Base-by-base conservation (phyloP, 2,113 vertebrate genomes). In the Pluvialis apricaria region DNA sequence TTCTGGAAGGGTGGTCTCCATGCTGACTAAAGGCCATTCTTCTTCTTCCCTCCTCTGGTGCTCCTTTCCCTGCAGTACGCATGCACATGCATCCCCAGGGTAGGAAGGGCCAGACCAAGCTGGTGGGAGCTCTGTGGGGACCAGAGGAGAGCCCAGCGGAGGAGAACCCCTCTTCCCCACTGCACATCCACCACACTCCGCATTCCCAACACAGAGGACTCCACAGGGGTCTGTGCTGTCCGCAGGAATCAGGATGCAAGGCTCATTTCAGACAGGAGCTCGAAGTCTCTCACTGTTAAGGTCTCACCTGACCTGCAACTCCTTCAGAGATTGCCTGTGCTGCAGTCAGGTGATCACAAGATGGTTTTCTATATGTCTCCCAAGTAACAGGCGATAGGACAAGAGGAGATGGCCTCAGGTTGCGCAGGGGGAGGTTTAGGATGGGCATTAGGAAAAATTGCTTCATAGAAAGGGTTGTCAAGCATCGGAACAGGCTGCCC, bases 281-380 rank as follows among this genome's bases (percentile, higher is more conserved):
- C 4, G 6, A 14, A 25, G 11, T 16, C 17, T 26, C 47, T 31
- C 75, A 3, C 49, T 38, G 4, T 16, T 9, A 52, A 36, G 17
- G 40, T 44, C 22, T n/a, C 58, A 77, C 31, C 26, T 60, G 54
- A 16, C 64, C 32, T 25, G 17, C 29, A 29, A 0, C 24, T 19
- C 36, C 15, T 24, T 5, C 4, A 18, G 40, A 17, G 76, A 25
- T 1, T 5, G 14, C n/a, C 22, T 3, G 57, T 31, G 0, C 13
- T 25, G 11, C 20, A 5, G 28, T 0, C 3, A 6, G 38, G 22
- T 16, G 10, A 32, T 4, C 6, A 55, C 25, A 26, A 26, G 55
- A 22, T 4, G 20, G 9, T 4, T 13, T 57, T 24, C 60, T 1
- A 0, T 2, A 11, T 4, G 12, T 13, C 20, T 8, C 29, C 42